Evolutionary conservation across 2,888 invertebrate species (phyloP), one percentile per base, ranked within the genome.

Genomic region (Deroplatys truncata): DNA sequence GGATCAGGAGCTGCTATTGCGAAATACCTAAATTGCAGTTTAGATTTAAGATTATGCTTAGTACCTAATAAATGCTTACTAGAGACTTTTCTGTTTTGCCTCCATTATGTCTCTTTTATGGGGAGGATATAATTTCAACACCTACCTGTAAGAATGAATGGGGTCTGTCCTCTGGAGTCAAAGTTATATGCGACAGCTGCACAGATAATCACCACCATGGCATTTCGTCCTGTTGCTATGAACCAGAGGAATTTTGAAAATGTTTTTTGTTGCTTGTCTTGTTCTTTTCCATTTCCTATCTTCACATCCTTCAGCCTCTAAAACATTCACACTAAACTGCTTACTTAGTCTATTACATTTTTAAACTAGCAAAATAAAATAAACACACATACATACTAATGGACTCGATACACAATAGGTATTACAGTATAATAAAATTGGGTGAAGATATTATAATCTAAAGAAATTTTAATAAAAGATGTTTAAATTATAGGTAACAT

Each of bases 181-280:
- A 96, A 93, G 87, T 94, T 92, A 92, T 94, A 96, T 0, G 96
- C 96, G 5, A 95, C 91, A 0, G 94, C 92, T 0, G 96, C 94
- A 84, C 96, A 95, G 0, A 95, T 90, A 0, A 97, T 93, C 0
- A 97, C 97, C 0, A 96, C 95, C 1, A 96, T 94, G 0, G 97
- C 97, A 92, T 97, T 97, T 91, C 97, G 94, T 0, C 95, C 95
- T 0, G 96, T 96, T 1, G 96, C 96, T 0, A 95, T 91, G 90
- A 96, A 95, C 96, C 96, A 96, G 16, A 96, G 91, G 28, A 93
- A 91, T 91, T 94, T 95, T 91, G 94, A 94, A 3, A 94, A 88
- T 28, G 93, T 91, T 29, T 92, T 91, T 28, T 93, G 92, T 35
- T 84, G 82, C 25, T 43, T 72, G 8, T 89, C 82, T 82, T 84